phyloP scores from a whole-genome alignment of 1,140 invertebrate species.

The Dolichoris vasculosae region DNA sequence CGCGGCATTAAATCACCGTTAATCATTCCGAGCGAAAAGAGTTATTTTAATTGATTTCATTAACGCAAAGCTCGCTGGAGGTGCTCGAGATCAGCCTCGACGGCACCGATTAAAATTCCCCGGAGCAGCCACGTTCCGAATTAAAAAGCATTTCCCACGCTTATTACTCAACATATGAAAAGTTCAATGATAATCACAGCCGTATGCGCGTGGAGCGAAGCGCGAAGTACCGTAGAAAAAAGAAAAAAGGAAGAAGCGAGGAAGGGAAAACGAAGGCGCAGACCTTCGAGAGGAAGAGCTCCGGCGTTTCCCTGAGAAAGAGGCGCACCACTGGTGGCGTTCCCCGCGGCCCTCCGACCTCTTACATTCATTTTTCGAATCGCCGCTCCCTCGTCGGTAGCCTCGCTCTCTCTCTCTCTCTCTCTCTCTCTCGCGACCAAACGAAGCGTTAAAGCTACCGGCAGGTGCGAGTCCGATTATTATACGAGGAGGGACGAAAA shows the following conservation, averaged over 20 bases:
- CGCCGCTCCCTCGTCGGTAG: conserved; percentile 56
- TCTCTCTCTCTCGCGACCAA: conserved; percentile 58
- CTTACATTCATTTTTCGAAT: conserved; percentile 45
- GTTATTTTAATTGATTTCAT: conserved; percentile 49
- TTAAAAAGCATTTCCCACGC: conserved; percentile 43
- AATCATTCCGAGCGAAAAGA: neutral
- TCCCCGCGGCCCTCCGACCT: neutral
- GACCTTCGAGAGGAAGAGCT: neutral
- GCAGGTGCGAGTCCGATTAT: conserved; percentile 59
- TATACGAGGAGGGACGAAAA: neutral
- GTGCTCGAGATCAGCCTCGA: neutral
- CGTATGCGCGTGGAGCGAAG: neutral
- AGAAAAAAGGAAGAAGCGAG: neutral
- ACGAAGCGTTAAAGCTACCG: conserved; percentile 72
- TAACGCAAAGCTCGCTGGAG: neutral
- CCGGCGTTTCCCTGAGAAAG: conserved; percentile 47
- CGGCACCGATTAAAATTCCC: conserved; percentile 42
- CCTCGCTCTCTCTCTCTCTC: neutral
- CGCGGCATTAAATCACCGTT: neutral
- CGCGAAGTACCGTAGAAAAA: conserved; percentile 48
- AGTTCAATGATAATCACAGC: conserved; percentile 50
- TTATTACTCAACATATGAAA: conserved; percentile 53
- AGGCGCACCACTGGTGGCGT: neutral
- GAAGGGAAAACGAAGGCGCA: neutral
- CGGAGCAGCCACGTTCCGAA: neutral